Conservation (phyloP, 2,113 vertebrate genomes). For the Megaleporinus macrocephalus region DNA sequence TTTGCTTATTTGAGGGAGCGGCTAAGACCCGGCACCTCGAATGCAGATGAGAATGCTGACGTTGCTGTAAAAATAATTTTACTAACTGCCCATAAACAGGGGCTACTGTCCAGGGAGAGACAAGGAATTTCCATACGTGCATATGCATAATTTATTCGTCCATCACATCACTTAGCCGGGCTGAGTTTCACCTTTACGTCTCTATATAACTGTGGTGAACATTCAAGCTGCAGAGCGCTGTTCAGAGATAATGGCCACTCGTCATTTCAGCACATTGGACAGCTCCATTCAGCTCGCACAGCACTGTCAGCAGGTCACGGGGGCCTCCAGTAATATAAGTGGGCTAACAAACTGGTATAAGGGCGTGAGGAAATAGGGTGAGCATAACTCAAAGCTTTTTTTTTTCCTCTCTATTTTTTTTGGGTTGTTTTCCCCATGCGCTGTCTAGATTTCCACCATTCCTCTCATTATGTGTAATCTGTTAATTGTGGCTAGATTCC, state of each 20-base stretch:
- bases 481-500: constrained; percentile 39
- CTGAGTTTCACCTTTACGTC: constrained; percentile 7
- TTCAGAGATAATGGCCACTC: neutral
- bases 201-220: neutral
- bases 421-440: neutral
- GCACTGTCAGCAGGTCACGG: neutral
- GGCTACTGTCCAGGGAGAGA: neutral
- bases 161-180: neutral
- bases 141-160: constrained; percentile 18
- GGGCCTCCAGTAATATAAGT: neutral
- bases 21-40: neutral
- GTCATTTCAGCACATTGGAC: constrained; percentile 27
- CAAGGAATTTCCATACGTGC: neutral
- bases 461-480: constrained; percentile 44
- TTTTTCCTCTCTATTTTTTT: neutral
- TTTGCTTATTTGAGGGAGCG: constrained; percentile 8
- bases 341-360: constrained; percentile 3
- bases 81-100: constrained; percentile 17
- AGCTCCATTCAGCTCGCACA: neutral
- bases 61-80: constrained; percentile 22
- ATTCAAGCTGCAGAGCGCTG: neutral
- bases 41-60: neutral
- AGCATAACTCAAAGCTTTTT: neutral
- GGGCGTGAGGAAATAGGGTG: neutral
- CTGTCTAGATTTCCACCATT: constrained; percentile 22